These are phyloP conservation scores for Hemicrepidius hirtus DNA, from an alignment of 2,888 invertebrate genomes.

Conservation along the genomic window DNA sequence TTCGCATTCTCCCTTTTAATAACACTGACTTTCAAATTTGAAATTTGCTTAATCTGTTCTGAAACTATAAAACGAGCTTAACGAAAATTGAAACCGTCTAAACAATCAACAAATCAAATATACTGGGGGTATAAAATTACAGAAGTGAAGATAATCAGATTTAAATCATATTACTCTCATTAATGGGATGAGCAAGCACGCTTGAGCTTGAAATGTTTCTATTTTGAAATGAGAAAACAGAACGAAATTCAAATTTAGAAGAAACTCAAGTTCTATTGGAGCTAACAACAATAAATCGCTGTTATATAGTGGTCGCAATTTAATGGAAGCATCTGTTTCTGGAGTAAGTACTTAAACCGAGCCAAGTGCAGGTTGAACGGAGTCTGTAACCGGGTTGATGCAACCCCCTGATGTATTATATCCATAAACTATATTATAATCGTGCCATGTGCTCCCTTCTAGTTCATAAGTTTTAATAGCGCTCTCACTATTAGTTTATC, in stretches of 20 bases:
- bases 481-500: constrained; percentile 39
- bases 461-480: constrained; percentile 42
- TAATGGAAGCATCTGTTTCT: constrained; percentile 44
- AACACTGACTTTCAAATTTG: too few relatives aligned
- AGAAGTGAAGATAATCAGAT: too few relatives aligned
- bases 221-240: background rate
- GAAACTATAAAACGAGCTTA: too few relatives aligned
- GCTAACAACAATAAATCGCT: constrained; percentile 28
- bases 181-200: too few relatives aligned
- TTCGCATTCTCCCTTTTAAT: too few relatives aligned
- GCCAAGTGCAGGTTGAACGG: constrained; percentile 38
- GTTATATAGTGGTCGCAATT: constrained; percentile 28
- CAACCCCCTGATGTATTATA: constrained; percentile 48
- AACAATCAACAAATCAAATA: too few relatives aligned
- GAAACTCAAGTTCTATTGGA: constrained; percentile 7
- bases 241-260: constrained; percentile 25
- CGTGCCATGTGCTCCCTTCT: constrained; percentile 34
- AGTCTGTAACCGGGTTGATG: constrained; percentile 37
- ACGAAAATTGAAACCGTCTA: too few relatives aligned
- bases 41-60: too few relatives aligned
- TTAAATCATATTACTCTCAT: too few relatives aligned
- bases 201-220: too few relatives aligned
- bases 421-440: constrained; percentile 48
- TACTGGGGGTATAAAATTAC: too few relatives aligned
- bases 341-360: constrained; percentile 34